Base-by-base conservation (phyloP, 2,113 vertebrate species). In the Macaca mulatta region DNA sequence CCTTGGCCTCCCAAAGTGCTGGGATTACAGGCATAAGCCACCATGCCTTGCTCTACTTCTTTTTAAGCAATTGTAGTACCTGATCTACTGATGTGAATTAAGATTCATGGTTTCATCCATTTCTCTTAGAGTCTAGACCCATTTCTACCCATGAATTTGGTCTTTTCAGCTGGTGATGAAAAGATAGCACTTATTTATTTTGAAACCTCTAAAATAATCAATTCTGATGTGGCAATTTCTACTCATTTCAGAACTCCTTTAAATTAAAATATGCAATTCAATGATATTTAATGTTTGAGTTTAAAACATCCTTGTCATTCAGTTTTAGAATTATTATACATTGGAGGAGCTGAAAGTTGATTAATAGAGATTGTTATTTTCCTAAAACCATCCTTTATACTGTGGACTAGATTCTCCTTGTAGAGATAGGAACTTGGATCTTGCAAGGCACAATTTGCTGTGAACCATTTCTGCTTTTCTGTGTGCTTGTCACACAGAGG, bases 391-490 rank as follows among this genome's bases (percentile, higher is more conserved):
- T 82, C 94, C 11, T 93, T 61, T 59, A 64, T n/a, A n/a, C 32
- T 10, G 23, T 74, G 35, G 22, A 69, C 59, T 96, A 61, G 17
- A 57, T 93, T 91, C 22, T 90, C 43, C 55, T 59, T 72, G 16
- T 32, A 93, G 43, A 85, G 40, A 50, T 17, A 87, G 32, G 59
- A 89, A 75, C 69, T 93, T 35, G n/a, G 70, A 40, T 89, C 92
- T 92, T 50, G 35, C 11, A 90, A 96, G 35, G 30, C 48, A 55
- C 18, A 75, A 40, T 69, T 12, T 94, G 13, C 25, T 79, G 2
- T 52, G 61, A 89, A 13, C 11, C 27, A 35, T 96, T 95, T 94
- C 92, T 77, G 43, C 69, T 92, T 94, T 89, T 92, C 43, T 12
- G 38, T 10, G 6, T 64, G 27, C 61, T 64, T 69, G 12, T 90